These are phyloP conservation scores for Sebastes taczanowskii DNA, from an alignment of 2,797 vertebrate species.

Conservation along the genomic window DNA sequence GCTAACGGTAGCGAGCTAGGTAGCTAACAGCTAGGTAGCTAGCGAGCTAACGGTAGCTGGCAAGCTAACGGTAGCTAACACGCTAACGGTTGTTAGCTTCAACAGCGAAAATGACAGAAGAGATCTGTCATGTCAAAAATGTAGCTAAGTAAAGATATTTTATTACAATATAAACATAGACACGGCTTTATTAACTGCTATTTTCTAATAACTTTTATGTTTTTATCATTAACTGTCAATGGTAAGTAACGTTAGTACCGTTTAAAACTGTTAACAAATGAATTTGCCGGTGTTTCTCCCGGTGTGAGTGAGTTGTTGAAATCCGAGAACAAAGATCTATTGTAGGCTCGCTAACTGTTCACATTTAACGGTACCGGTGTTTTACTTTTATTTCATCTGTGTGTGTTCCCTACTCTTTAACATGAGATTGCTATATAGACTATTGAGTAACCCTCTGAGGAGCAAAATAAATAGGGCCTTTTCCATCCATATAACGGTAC, in stretches of 20 bases:
- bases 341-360: conserved; percentile 47
- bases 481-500: not conserved
- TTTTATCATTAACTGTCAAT: not conserved
- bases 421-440: not conserved
- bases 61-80: not conserved
- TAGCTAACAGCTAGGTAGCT: not conserved
- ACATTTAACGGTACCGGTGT: conserved; percentile 11
- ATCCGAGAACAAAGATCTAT: conserved; percentile 65
- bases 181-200: not conserved
- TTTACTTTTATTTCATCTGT: not conserved
- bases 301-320: conserved; percentile 53
- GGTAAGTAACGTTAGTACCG: not conserved
- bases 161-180: not conserved
- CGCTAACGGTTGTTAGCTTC: conserved; percentile 49
- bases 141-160: not conserved
- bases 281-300: conserved; percentile 60
- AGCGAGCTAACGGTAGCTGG: no score
- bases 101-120: conserved; percentile 71
- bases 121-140: conserved; percentile 70
- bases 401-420: not conserved
- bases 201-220: not conserved
- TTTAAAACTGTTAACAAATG: conserved; percentile 10
- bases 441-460: not conserved
- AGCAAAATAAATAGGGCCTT: not conserved
- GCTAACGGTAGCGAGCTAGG: not conserved